These are phyloP conservation scores for Pissodes strobi DNA, from an alignment of 1,140 invertebrate genomes.

Conservation along the genomic window DNA sequence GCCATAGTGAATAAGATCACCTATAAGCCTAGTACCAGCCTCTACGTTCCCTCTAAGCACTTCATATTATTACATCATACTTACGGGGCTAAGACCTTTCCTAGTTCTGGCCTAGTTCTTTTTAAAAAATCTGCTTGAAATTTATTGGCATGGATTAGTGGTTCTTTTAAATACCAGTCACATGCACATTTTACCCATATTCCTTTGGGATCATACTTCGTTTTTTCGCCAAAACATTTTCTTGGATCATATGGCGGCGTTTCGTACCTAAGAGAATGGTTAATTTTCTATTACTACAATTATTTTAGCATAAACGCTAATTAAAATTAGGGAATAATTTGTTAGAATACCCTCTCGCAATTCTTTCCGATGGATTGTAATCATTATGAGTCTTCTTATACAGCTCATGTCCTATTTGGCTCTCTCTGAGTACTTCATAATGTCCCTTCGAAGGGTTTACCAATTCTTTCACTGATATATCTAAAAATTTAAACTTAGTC, in stretches of 20 bases:
- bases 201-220: conserved; percentile 57
- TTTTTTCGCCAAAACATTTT: conserved; percentile 55
- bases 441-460: conserved; percentile 48
- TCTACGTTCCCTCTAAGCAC: no score
- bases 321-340: no score
- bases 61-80: no score
- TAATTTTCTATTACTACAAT: no score
- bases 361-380: conserved; percentile 55
- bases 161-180: conserved; percentile 55
- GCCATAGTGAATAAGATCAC: no score
- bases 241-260: conserved; percentile 43
- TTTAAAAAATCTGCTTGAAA: conserved; percentile 56
- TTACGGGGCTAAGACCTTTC: conserved; percentile 56
- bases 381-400: conserved; percentile 52
- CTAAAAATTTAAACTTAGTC: no score
- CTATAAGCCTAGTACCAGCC: no score
- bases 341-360: conserved; percentile 51
- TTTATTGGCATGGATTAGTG: conserved; percentile 50
- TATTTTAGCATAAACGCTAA: background rate
- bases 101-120: conserved; percentile 52
- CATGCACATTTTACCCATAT: conserved; percentile 56
- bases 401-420: conserved; percentile 49
- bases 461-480: conserved; percentile 43
- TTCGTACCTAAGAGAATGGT: conserved; percentile 49
- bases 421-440: conserved; percentile 52